A percentile compares a stretch with the other conserved stretches of the same genome.
Conservation (phyloP, 2,797 vertebrate species). For the Discoglossus pictus region DNA sequence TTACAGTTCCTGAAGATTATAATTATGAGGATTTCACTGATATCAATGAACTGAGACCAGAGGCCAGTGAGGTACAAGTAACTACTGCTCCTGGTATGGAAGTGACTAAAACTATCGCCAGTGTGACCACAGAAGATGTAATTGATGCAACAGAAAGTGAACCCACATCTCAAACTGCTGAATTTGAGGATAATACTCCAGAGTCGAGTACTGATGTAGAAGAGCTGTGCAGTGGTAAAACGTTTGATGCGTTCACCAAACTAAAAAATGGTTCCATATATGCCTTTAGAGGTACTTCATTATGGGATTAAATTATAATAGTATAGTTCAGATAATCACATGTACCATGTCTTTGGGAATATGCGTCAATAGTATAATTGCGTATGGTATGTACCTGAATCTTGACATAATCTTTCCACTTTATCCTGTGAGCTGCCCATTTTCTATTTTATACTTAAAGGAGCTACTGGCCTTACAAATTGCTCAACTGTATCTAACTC, state of each 20-base stretch:
- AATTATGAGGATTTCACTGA: constrained; percentile 41
- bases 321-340: too few species aligned
- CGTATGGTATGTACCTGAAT: too few species aligned
- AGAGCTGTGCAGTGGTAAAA: constrained; percentile 77
- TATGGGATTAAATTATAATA: fast-evolving
- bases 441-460: too few species aligned
- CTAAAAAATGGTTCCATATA: constrained; percentile 91
- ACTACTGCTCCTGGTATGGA: fast-evolving
- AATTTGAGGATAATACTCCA: not conserved
- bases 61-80: not conserved
- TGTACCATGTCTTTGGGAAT: too few species aligned
- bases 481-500: too few species aligned
- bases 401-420: too few species aligned
- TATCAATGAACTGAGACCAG: fast-evolving
- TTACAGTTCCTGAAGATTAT: constrained; percentile 81
- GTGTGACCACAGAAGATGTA: not conserved
- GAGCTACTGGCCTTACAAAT: too few species aligned
- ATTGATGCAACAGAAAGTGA: fast-evolving
- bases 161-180: fast-evolving
- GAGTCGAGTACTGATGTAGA: too few species aligned
- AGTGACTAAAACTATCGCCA: not conserved
- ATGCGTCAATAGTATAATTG: too few species aligned
- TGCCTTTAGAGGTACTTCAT: constrained; percentile 85
- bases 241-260: constrained; percentile 90
- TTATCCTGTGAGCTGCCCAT: too few species aligned